Conservation (phyloP, 2,113 vertebrate species). For the Carlito syrichta region DNA sequence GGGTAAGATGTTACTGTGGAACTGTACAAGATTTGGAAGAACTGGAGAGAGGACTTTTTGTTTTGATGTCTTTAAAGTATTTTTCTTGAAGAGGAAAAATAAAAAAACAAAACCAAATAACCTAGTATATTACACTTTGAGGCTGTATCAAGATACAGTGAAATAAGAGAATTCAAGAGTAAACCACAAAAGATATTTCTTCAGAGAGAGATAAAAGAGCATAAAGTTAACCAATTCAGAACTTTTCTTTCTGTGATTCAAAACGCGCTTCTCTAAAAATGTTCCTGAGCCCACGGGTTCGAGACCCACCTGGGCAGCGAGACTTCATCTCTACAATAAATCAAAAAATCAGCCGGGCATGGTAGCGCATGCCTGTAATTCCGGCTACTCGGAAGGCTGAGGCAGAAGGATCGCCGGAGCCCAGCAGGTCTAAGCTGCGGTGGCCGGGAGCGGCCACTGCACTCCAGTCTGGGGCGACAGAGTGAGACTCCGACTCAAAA, state of each 20-base stretch:
- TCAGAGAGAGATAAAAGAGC: not conserved
- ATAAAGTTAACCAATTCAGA: not conserved
- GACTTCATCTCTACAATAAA: too few relatives aligned
- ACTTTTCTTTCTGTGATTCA: constrained; percentile 44
- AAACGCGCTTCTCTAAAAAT: constrained; percentile 48
- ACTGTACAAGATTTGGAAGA: not conserved
- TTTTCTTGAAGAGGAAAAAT: not conserved
- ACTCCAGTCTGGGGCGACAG: too few relatives aligned
- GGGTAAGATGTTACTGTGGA: not conserved
- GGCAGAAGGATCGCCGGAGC: too few relatives aligned
- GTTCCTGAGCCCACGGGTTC: not conserved
- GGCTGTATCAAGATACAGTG: not conserved
- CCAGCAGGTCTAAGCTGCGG: too few relatives aligned
- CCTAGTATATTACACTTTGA: not conserved
- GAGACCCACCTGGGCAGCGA: too few relatives aligned
- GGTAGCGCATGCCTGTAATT: too few relatives aligned
- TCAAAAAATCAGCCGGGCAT: too few relatives aligned
- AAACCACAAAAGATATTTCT: not conserved
- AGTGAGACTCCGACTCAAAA: too few relatives aligned
- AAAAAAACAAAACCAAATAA: not conserved
- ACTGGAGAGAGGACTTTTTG: too few relatives aligned
- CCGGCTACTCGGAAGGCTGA: too few relatives aligned
- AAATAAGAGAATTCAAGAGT: not conserved
- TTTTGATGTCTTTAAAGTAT: not conserved
- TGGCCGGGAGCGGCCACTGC: too few relatives aligned